These are phyloP conservation scores for Acanthosepion esculentum DNA, from an alignment of 2,888 invertebrate genomes.

Conservation along the genomic window DNA sequence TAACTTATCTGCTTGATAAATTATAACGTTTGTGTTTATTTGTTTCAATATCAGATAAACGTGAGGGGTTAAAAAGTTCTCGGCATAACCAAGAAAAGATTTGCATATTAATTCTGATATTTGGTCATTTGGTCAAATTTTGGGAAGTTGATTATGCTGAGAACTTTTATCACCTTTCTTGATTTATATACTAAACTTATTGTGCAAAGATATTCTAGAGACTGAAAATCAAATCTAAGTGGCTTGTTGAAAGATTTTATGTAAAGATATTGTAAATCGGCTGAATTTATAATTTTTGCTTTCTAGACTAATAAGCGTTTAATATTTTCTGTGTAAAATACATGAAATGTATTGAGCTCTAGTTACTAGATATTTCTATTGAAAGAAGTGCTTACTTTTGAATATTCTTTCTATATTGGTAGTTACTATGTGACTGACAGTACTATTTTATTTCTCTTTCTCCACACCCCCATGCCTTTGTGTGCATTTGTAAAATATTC, in stretches of 20 bases:
- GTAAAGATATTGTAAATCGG: neutral
- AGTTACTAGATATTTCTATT: neutral
- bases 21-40: neutral
- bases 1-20: neutral
- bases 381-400: neutral
- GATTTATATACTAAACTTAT: neutral
- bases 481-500: neutral
- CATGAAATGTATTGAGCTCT: neutral
- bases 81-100: no score
- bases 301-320: no score
- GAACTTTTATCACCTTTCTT: no score
- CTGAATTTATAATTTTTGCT: no score
- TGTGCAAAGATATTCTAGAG: neutral
- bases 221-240: neutral
- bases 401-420: neutral
- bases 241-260: neutral
- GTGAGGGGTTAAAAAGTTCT: no score
- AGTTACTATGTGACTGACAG: neutral
- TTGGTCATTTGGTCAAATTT: no score
- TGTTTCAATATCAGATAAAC: neutral
- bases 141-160: no score
- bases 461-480: neutral
- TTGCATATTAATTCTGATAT: no score
- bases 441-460: neutral
- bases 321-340: neutral